phyloP scores from a whole-genome alignment of 2,113 vertebrate species.

The Ramphastos sulfuratus region DNA sequence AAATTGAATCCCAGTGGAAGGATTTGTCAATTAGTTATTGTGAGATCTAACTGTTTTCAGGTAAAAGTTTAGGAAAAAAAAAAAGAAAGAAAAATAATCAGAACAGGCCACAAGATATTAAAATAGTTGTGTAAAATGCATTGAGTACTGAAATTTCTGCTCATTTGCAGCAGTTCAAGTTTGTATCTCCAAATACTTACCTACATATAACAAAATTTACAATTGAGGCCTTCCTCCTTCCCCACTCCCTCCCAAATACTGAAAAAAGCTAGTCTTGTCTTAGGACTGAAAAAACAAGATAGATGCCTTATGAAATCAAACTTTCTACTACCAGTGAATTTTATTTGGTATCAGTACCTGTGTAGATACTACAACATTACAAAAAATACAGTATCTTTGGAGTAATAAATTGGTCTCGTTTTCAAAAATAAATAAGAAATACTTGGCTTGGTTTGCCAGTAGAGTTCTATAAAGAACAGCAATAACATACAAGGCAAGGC shows the following conservation, averaged over 20 bases:
- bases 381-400: background rate
- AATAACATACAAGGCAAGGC: conserved; percentile 11
- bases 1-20: conserved; percentile 81
- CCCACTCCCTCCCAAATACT: background rate
- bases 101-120: conserved; percentile 72
- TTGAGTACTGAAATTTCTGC: conserved; percentile 80
- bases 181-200: conserved; percentile 77
- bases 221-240: conserved; percentile 20
- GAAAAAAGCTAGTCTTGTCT: conserved; percentile 85
- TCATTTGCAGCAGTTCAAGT: conserved; percentile 75
- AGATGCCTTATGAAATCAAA: conserved; percentile 38
- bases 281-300: conserved; percentile 15
- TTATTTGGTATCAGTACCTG: background rate
- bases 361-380: background rate
- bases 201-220: conserved; percentile 25
- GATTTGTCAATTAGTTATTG: conserved; percentile 77
- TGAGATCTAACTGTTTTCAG: conserved; percentile 77
- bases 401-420: background rate
- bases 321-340: conserved; percentile 4
- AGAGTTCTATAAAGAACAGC: background rate
- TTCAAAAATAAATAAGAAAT: background rate
- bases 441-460: background rate
- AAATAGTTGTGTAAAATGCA: conserved; percentile 67
- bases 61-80: conserved; percentile 71
- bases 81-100: conserved; percentile 68